Evolutionary conservation across 2,113 vertebrate genomes (phyloP).

Genomic region (Rhabdornis inornatus): DNA sequence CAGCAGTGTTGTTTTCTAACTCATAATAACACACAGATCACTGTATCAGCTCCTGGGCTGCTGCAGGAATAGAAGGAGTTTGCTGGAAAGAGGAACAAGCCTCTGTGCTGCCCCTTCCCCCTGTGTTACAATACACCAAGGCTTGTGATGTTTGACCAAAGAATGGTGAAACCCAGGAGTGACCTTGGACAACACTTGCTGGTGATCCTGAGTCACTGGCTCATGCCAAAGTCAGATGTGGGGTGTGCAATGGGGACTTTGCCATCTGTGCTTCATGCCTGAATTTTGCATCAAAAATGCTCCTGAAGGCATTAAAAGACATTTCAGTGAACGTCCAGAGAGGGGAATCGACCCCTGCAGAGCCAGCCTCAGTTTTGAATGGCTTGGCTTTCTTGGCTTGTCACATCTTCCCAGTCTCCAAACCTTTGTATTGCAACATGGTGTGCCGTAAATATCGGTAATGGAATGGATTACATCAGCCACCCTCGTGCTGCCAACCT

Average conservation of each 20-base stretch:
- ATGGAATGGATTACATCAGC: constrained; percentile 61
- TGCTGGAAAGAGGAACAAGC: neutral
- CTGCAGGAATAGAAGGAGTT: neutral
- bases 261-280: neutral
- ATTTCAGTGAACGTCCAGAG: neutral
- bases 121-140: neutral
- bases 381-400: constrained; percentile 4
- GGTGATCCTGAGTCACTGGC: constrained; percentile 17
- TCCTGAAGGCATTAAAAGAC: neutral
- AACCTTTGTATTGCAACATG: constrained; percentile 12
- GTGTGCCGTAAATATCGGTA: constrained; percentile 29
- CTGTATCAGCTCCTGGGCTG: neutral
- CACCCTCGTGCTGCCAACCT: constrained; percentile 36
- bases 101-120: neutral
- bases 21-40: neutral
- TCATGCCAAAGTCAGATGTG: neutral
- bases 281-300: neutral
- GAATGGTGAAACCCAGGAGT: neutral
- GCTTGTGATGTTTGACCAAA: constrained; percentile 13
- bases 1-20: neutral
- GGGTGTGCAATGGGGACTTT: neutral
- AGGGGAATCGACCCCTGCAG: neutral
- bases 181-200: neutral
- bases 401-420: neutral
- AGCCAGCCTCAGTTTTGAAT: neutral